phyloP scores from a whole-genome alignment of 1,140 invertebrate species.

The Mizuhopecten yessoensis region DNA sequence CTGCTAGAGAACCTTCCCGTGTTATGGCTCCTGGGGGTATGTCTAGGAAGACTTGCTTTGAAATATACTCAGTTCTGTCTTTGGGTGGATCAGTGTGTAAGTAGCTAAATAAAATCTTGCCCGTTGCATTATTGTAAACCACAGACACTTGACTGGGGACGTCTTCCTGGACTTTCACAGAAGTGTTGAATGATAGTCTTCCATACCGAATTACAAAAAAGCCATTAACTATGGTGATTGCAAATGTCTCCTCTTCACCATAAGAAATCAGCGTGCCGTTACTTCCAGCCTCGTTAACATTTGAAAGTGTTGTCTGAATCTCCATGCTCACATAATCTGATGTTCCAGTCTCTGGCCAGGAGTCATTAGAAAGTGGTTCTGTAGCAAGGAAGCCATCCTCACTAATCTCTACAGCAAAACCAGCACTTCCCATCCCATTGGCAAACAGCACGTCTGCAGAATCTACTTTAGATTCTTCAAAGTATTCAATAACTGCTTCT shows the following conservation, averaged over 20 bases:
- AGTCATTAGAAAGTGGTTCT: background rate
- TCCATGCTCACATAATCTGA: constrained; percentile 47
- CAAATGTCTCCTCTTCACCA: constrained; percentile 56
- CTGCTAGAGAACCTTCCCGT: constrained; percentile 59
- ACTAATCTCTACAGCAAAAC: background rate
- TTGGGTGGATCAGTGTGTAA: constrained; percentile 43
- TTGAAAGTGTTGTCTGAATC: constrained; percentile 42
- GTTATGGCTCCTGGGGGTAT: constrained; percentile 57
- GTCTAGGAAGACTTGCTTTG: constrained; percentile 45
- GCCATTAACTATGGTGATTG: constrained; percentile 59
- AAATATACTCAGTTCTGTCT: background rate
- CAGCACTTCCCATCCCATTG: background rate
- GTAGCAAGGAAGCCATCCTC: background rate
- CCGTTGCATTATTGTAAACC: constrained; percentile 60
- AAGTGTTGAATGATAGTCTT: constrained; percentile 7
- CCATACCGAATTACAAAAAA: constrained; percentile 56
- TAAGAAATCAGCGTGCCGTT: constrained; percentile 59
- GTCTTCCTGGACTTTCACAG: constrained; percentile 52
- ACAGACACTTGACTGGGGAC: constrained; percentile 61
- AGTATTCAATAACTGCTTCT: background rate
- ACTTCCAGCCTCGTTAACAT: background rate
- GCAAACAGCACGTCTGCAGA: background rate
- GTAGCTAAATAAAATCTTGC: constrained; percentile 62
- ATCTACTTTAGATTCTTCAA: background rate
- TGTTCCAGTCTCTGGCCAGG: background rate